These are phyloP conservation scores for Dynastes hyllus DNA, from an alignment of 2,888 invertebrate genomes.

Conservation along the genomic window DNA sequence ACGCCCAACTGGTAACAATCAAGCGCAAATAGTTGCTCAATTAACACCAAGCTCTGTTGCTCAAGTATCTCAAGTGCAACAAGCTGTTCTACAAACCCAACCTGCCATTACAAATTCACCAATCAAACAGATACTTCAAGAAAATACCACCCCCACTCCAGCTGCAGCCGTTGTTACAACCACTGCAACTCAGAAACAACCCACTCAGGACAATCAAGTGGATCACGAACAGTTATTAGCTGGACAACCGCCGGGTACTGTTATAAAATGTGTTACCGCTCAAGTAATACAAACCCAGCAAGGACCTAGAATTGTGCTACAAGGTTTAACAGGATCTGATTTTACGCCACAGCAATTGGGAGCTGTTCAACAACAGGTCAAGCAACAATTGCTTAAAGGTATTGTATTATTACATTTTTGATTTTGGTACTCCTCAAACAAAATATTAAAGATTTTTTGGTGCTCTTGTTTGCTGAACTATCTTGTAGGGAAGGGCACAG, in stretches of 20 bases:
- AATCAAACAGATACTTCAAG: constrained; percentile 54
- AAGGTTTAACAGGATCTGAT: constrained; percentile 88
- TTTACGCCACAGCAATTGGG: constrained; percentile 87
- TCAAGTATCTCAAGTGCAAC: constrained; percentile 52
- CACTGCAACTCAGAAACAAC: constrained; percentile 46
- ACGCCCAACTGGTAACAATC: constrained; percentile 84
- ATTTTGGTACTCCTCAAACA: too few relatives aligned
- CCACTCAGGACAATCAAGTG: constrained; percentile 55
- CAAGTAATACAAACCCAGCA: constrained; percentile 90
- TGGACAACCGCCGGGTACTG: constrained; percentile 89
- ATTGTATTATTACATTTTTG: constrained; percentile 45
- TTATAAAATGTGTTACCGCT: constrained; percentile 90
- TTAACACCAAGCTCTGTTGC: constrained; percentile 71
- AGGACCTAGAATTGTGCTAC: constrained; percentile 89
- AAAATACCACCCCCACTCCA: constrained; percentile 16
- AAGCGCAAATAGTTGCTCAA: constrained; percentile 85
- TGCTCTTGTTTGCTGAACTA: too few relatives aligned
- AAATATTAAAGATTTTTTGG: too few relatives aligned
- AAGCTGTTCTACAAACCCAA: constrained; percentile 48
- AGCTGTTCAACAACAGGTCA: constrained; percentile 91
- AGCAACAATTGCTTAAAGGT: constrained; percentile 91
- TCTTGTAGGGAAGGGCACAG: too few relatives aligned
- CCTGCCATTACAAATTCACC: constrained; percentile 53
- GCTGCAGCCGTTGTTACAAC: constrained; percentile 5
- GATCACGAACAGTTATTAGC: constrained; percentile 78